Percentiles rank a stretch among this genome's conserved stretches.
These are phyloP conservation scores for Anastrepha ludens DNA, from an alignment of 1,140 invertebrate species.

Conservation along the genomic window DNA sequence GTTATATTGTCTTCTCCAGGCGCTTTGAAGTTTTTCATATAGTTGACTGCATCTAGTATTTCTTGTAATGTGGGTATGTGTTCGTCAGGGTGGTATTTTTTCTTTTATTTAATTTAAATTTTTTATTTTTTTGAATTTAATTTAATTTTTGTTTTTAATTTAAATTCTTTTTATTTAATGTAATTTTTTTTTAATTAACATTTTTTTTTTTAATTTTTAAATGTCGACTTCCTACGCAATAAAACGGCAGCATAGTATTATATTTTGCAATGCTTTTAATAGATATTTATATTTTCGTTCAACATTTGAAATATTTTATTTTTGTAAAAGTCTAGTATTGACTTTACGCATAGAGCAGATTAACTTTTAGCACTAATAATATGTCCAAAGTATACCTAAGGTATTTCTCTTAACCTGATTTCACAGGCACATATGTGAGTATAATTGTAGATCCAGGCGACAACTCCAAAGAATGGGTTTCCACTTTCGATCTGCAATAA, in stretches of 20 bases:
- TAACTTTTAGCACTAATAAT: neutral
- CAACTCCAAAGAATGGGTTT: conserved; percentile 67
- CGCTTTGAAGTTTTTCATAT: too few species aligned
- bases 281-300: neutral
- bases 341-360: conserved; percentile 2
- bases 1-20: too few species aligned
- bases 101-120: too few species aligned
- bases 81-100: too few species aligned
- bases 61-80: too few species aligned
- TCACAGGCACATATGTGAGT: conserved; percentile 75
- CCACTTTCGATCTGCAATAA: conserved; percentile 61
- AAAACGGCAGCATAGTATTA: neutral
- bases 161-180: too few species aligned
- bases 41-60: too few species aligned
- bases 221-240: neutral
- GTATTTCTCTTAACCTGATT: conserved; percentile 61
- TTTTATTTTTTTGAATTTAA: too few species aligned
- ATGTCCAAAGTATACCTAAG: neutral
- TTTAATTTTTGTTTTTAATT: too few species aligned
- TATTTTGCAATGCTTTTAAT: neutral
- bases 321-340: neutral
- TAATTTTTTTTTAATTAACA: too few species aligned
- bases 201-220: too few species aligned
- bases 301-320: neutral
- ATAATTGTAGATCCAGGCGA: conserved; percentile 74